These are phyloP conservation scores for Wiebesia pumilae DNA, from an alignment of 1,140 invertebrate genomes.

Conservation along the genomic window DNA sequence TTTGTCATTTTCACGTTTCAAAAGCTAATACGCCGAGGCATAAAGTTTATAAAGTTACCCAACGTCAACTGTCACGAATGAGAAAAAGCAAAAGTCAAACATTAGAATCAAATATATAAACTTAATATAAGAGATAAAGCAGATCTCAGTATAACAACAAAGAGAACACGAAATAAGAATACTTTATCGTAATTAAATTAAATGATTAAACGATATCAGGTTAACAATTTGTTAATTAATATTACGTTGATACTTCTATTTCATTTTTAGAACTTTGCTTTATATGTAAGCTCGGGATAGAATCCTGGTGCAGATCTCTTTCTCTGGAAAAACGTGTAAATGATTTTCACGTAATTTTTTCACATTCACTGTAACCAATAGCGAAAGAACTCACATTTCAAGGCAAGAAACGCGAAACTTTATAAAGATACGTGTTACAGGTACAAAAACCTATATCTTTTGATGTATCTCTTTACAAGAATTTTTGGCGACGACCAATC, in stretches of 20 bases:
- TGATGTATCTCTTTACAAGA: background rate
- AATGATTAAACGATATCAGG: no score
- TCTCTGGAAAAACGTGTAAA: no score
- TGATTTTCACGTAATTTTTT: no score
- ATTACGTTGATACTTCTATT: no score
- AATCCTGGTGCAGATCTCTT: no score
- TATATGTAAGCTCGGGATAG: no score
- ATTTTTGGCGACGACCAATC: background rate
- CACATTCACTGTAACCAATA: no score
- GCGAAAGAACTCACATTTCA: no score
- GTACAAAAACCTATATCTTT: background rate
- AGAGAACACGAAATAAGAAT: background rate
- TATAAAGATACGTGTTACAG: background rate
- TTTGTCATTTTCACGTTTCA: background rate
- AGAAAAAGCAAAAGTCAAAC: background rate
- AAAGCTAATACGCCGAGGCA: background rate
- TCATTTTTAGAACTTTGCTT: no score
- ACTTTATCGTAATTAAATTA: no score
- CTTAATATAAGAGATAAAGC: background rate
- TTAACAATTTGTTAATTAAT: no score
- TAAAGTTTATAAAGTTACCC: background rate
- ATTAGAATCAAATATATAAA: no score
- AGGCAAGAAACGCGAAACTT: background rate
- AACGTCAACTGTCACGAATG: background rate
- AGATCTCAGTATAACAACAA: background rate